phyloP scores from a whole-genome alignment of 2,888 invertebrate genomes.

The Drosophila nigricruria region DNA sequence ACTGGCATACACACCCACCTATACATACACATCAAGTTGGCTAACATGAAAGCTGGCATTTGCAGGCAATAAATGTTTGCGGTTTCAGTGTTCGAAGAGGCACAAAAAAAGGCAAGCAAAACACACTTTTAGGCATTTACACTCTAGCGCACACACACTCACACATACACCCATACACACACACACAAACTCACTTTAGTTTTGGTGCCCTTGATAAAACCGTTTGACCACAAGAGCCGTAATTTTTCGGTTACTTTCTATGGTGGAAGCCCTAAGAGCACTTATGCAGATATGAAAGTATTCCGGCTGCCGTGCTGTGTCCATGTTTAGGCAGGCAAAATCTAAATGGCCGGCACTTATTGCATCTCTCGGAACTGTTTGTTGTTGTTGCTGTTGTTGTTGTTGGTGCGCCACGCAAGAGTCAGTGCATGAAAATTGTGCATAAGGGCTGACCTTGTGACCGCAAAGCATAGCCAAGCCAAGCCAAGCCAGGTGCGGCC shows the following conservation, averaged over 20 bases:
- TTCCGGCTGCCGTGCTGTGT: slow-evolving; percentile 16
- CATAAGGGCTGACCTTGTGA: slow-evolving; percentile 61
- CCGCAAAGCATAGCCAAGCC: slow-evolving; percentile 24
- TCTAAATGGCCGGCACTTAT: slow-evolving; percentile 65
- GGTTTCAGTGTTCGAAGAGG: slow-evolving; percentile 66
- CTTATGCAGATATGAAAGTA: slow-evolving; percentile 38
- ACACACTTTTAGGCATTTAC: slow-evolving; percentile 74
- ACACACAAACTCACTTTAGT: slow-evolving; percentile 19
- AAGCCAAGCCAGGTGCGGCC: slow-evolving; percentile 1
- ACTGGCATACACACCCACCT: background rate
- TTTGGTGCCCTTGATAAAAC: slow-evolving; percentile 47
- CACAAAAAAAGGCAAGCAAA: slow-evolving; percentile 31
- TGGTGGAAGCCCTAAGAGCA: slow-evolving; percentile 63
- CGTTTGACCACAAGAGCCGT: slow-evolving; percentile 73
- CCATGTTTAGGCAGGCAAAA: slow-evolving; percentile 31
- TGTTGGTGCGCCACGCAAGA: slow-evolving; percentile 48
- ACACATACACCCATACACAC: background rate
- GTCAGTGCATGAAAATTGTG: slow-evolving; percentile 43
- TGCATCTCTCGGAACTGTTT: slow-evolving; percentile 27
- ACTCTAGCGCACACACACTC: slow-evolving; percentile 44
- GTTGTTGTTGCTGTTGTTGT: slow-evolving; percentile 32
- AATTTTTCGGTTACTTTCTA: slow-evolving; percentile 79
- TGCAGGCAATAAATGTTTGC: slow-evolving; percentile 77
- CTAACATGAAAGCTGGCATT: slow-evolving; percentile 75
- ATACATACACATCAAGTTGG: slow-evolving; percentile 38